These are phyloP conservation scores for Varecia variegata DNA, from an alignment of 2,797 vertebrate genomes.

Conservation along the genomic window DNA sequence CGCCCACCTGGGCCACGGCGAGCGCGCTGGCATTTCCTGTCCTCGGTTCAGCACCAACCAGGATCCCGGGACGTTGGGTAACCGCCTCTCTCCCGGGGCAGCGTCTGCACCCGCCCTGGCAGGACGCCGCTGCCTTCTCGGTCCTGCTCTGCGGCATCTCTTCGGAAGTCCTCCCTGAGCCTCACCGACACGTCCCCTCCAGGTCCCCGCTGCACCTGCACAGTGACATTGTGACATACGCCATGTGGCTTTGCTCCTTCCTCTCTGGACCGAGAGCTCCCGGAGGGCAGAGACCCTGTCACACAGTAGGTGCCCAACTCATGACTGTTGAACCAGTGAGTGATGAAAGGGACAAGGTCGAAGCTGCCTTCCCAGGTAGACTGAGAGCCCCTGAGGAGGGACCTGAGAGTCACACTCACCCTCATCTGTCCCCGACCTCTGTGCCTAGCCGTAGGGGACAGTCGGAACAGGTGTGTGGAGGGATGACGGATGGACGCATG, in stretches of 20 bases:
- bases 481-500: rapidly evolving
- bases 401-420: neutral
- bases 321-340: rapidly evolving
- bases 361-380: neutral
- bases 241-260: neutral
- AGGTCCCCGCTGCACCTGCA: neutral
- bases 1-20: neutral
- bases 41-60: neutral
- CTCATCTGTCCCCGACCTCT: rapidly evolving
- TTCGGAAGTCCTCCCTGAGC: neutral
- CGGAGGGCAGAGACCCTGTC: neutral
- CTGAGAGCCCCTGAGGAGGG: neutral
- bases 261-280: neutral
- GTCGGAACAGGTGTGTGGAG: neutral
- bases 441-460: neutral
- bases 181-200: rapidly evolving
- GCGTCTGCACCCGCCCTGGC: rapidly evolving
- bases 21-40: rapidly evolving
- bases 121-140: neutral
- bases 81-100: rapidly evolving
- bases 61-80: rapidly evolving
- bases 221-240: rapidly evolving
- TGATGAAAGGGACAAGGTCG: neutral
- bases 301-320: neutral
- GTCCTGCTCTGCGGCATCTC: neutral